A percentile compares a stretch with the other conserved stretches of the same genome.
Evolutionary conservation across 2,797 vertebrate species (phyloP).

Genomic region (Oreochromis mossambicus): DNA sequence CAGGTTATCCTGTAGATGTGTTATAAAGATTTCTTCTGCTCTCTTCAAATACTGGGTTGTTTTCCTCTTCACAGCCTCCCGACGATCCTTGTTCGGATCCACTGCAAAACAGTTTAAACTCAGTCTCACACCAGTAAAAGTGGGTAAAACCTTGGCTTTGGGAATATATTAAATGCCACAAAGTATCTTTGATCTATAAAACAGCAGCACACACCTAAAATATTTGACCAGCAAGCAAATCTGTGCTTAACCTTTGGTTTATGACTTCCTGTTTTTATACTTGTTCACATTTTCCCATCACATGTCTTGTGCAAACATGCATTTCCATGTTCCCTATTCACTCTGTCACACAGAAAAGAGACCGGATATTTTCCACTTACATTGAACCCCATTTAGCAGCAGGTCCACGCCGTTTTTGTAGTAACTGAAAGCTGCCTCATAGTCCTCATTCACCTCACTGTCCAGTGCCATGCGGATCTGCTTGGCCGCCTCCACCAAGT

Average conservation of each 20-base stretch:
- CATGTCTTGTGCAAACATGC: slow-evolving; percentile 17
- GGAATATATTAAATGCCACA: neutral
- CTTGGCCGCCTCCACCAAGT: slow-evolving; percentile 93
- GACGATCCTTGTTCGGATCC: slow-evolving; percentile 93
- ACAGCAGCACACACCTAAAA: neutral
- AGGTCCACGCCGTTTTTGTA: slow-evolving; percentile 97
- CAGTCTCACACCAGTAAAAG: neutral
- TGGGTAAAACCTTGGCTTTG: neutral
- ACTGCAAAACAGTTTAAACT: slow-evolving; percentile 70
- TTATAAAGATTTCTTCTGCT: slow-evolving; percentile 96
- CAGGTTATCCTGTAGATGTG: slow-evolving; percentile 88
- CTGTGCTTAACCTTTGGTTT: slow-evolving; percentile 3
- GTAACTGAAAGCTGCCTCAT: slow-evolving; percentile 96
- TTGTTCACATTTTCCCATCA: slow-evolving; percentile 21
- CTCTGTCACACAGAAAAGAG: neutral
- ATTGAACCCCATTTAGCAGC: slow-evolving; percentile 90
- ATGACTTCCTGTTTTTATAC: slow-evolving; percentile 63
- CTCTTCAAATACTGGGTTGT: slow-evolving; percentile 94
- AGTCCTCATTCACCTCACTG: slow-evolving; percentile 94
- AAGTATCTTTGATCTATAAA: neutral
- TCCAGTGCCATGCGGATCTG: slow-evolving; percentile 96
- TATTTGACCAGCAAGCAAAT: neutral
- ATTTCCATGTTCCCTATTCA: neutral
- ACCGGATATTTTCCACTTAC: slow-evolving; percentile 64
- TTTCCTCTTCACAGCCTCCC: slow-evolving; percentile 95